Percentiles rank a stretch among this genome's conserved stretches.
These are phyloP conservation scores for Ctenosaura bakeri DNA, from an alignment of 2,797 vertebrate species.

Conservation along the genomic window DNA sequence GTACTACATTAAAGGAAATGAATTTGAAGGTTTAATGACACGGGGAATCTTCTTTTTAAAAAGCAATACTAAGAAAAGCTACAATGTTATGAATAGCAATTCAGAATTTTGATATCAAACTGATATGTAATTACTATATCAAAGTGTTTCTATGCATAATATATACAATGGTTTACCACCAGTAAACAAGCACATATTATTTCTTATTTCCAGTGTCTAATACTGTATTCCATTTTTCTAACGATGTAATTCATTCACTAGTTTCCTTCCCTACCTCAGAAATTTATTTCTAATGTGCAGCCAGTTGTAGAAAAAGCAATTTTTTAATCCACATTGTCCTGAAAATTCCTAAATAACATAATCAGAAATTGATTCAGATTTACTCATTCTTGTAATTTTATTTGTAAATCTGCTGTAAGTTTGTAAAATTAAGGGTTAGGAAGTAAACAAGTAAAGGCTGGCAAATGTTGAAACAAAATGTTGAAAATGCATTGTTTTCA, in stretches of 20 bases:
- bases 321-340: not conserved
- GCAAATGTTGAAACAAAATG: not conserved
- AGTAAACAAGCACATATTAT: not conserved
- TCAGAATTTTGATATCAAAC: constrained; percentile 34
- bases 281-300: constrained; percentile 10
- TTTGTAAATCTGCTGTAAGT: not conserved
- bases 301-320: not conserved
- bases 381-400: not conserved
- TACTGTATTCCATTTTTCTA: not conserved
- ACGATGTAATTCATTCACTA: constrained; percentile 2
- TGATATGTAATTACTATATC: constrained; percentile 8
- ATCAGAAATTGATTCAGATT: not conserved
- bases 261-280: not conserved
- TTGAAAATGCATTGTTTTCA: not conserved
- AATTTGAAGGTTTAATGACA: constrained; percentile 60
- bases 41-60: constrained; percentile 35
- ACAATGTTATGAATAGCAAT: constrained; percentile 41
- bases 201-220: not conserved
- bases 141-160: constrained; percentile 28
- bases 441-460: not conserved
- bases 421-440: not conserved
- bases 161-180: constrained; percentile 30
- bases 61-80: constrained; percentile 8
- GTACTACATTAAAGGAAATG: constrained; percentile 61
- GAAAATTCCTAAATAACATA: not conserved